Evolutionary conservation across 2,797 vertebrate genomes (phyloP).

Genomic region (Coregonus sp.): DNA sequence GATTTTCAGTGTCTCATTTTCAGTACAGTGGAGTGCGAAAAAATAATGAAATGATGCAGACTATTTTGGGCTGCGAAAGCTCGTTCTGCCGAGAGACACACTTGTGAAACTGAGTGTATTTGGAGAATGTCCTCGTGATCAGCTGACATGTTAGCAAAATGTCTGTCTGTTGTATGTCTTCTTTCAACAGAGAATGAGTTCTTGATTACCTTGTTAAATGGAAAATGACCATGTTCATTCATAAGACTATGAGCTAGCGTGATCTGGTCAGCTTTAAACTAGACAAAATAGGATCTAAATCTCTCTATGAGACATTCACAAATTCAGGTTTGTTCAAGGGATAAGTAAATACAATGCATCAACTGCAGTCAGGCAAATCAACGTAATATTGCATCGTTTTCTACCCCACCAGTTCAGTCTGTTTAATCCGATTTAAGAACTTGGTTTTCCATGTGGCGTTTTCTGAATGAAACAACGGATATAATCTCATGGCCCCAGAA

Average conservation of each 20-base stretch:
- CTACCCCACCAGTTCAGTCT: constrained; percentile 39
- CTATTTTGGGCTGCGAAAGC: constrained; percentile 35
- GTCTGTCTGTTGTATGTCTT: constrained; percentile 64
- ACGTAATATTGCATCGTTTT: background rate
- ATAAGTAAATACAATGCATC: constrained; percentile 22
- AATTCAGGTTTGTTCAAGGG: background rate
- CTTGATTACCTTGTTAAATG: constrained; percentile 63
- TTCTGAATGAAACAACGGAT: constrained; percentile 36
- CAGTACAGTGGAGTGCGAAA: constrained; percentile 6
- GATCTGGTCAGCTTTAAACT: constrained; percentile 50
- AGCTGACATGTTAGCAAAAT: constrained; percentile 59
- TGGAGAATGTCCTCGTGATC: constrained; percentile 49
- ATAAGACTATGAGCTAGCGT: constrained; percentile 56
- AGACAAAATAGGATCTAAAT: constrained; percentile 57
- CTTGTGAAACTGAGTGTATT: constrained; percentile 58
- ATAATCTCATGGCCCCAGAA: constrained; percentile 45
- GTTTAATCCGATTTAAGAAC: constrained; percentile 49
- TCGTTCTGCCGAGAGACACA: constrained; percentile 33
- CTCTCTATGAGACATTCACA: constrained; percentile 24
- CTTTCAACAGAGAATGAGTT: constrained; percentile 66
- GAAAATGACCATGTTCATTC: constrained; percentile 65
- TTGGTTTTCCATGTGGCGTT: constrained; percentile 9
- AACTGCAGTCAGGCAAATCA: too few relatives aligned
- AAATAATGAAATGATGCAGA: constrained; percentile 19
- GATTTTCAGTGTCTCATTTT: constrained; percentile 15